Evolutionary conservation across 2,113 vertebrate species (phyloP), one percentile per base, ranked within the genome.

Genomic region (Spilogale gracilis): DNA sequence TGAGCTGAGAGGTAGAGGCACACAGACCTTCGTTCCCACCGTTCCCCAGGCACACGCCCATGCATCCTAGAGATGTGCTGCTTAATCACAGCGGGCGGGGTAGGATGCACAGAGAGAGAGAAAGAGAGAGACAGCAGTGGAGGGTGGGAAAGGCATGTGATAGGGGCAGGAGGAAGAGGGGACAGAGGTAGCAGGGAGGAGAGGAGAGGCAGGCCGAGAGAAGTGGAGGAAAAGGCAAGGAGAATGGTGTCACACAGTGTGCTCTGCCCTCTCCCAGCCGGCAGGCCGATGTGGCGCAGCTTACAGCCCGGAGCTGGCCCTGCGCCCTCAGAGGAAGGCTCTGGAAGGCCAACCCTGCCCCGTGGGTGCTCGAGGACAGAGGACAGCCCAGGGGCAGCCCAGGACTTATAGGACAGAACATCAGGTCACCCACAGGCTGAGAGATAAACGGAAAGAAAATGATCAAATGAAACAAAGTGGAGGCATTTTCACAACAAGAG

Each of bases 171-270:
- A 48, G 43, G 23, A 48, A 74, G 43, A 48, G 23, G 12, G 73
- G 71, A 45, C 43, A 48, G 73, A 74, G 43, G 43, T 25, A 8
- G 48, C 84, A 13, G 52, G 17, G 54, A 38, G 52, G 43, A 25
- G 30, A 23, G n/a, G n/a, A 10, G 11, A 0, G 18, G 27, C 65
- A 43, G 9, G 80, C 80, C 14, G 18, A 56, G 32, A 56, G 65
- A 30, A 67, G 67, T n/a, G 0, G 10, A 65, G 2, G 43, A 0
- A 16, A n/a, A 16, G 50, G 23, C 0, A 0, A 6, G 30, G n/a
- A 23, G 45, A 27, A 12, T 13, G 48, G 17, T 2, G 48, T 4
- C 67, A 5, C 1, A 21, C 5, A 43, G 45, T 2, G 1, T 4
- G n/a, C 16, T 63, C 61, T 9, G 60, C 52, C 48, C 21, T 32